Conservation (phyloP, 64 coral and sea anemone genomes). For the Montipora cactus region DNA sequence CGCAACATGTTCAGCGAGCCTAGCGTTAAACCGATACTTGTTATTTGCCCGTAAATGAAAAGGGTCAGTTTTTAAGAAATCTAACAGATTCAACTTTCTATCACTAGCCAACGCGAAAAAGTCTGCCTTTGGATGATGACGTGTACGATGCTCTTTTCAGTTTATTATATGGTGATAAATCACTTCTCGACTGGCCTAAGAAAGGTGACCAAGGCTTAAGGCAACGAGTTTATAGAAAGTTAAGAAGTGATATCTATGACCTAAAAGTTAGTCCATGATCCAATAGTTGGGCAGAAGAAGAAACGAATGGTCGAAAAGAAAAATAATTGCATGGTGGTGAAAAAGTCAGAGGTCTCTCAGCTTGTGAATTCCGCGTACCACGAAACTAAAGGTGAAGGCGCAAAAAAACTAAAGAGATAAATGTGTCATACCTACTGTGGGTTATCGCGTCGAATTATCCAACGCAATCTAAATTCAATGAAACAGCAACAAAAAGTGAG, state of each 20-base stretch:
- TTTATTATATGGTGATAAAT: background rate
- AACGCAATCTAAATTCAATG: background rate
- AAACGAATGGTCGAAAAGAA: background rate
- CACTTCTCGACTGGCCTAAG: background rate
- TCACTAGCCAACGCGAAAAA: background rate
- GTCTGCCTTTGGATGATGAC: background rate
- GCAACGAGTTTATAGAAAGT: background rate
- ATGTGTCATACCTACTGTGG: background rate
- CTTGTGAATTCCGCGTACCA: background rate
- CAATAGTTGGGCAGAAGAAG: background rate
- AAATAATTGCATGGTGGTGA: background rate
- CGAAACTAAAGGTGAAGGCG: background rate
- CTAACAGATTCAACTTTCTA: background rate
- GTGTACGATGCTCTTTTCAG: background rate
- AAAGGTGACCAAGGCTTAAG: background rate
- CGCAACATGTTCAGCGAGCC: background rate
- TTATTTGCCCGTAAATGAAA: too few species aligned
- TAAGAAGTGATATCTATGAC: background rate
- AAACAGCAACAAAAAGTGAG: background rate
- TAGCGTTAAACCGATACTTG: too few species aligned
- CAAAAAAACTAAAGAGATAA: background rate
- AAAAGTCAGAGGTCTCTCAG: conserved; percentile 1
- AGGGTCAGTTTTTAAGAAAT: background rate
- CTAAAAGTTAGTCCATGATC: background rate
- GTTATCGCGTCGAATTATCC: background rate